These are phyloP conservation scores for Drosophila seguyi DNA, from an alignment of 1,140 invertebrate species.

Conservation along the genomic window DNA sequence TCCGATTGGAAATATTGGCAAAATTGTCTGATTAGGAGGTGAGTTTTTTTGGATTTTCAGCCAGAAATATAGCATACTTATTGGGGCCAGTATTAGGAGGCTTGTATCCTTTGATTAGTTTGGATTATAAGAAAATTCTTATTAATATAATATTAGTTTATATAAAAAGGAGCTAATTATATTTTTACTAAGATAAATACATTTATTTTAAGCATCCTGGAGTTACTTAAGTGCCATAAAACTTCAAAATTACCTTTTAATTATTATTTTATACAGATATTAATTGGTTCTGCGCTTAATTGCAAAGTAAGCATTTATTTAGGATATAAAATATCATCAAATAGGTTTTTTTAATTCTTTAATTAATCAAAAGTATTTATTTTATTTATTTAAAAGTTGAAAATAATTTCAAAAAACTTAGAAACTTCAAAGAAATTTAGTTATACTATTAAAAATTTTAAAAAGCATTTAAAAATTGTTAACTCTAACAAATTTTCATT, in stretches of 20 bases:
- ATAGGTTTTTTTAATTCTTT: neutral
- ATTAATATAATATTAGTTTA: neutral
- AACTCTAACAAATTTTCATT: no score
- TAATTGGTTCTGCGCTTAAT: neutral
- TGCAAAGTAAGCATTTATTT: neutral
- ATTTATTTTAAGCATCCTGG: no score
- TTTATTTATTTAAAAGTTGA: no score
- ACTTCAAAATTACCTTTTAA: no score
- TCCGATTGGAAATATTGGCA: slow-evolving; percentile 41
- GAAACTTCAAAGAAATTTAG: neutral
- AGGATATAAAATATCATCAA: neutral
- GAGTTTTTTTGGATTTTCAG: neutral
- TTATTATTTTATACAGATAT: neutral
- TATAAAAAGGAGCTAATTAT: no score
- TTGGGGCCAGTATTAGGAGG: neutral
- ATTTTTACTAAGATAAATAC: no score
- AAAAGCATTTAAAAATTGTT: no score
- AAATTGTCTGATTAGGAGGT: slow-evolving; percentile 66
- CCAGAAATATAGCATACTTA: slow-evolving; percentile 24
- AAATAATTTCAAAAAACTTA: no score
- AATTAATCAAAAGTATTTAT: neutral
- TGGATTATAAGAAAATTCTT: neutral
- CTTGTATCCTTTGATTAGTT: no score
- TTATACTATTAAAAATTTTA: no score
- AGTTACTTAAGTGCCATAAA: neutral